These are phyloP conservation scores for Neotragus moschatus DNA, from an alignment of 2,113 vertebrate species.

Conservation along the genomic window DNA sequence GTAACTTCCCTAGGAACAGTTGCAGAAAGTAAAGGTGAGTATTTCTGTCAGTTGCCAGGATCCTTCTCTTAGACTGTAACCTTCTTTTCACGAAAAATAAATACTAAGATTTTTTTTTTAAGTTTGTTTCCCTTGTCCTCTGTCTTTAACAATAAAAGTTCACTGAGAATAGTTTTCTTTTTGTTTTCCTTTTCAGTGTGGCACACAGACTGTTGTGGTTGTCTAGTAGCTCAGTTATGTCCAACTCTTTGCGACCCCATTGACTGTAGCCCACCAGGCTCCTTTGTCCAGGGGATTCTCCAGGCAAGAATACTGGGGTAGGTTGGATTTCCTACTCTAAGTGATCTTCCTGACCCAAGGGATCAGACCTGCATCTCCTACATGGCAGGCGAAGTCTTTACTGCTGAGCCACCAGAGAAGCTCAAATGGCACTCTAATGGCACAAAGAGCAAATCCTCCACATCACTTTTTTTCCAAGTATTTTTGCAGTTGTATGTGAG, in stretches of 20 bases:
- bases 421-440: not conserved
- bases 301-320: not conserved
- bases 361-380: not conserved
- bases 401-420: not conserved
- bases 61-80: not conserved
- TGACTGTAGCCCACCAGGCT: not conserved
- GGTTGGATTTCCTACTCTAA: not conserved
- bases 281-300: not conserved
- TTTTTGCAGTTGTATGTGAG: not conserved
- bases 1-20: not conserved
- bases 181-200: not conserved
- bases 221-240: not conserved
- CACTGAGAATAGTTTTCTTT: not conserved
- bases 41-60: not conserved
- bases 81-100: constrained; percentile 21
- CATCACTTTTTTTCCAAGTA: not conserved
- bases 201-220: not conserved
- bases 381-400: not conserved
- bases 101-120: not conserved
- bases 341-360: not conserved
- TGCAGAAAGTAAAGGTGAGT: not conserved
- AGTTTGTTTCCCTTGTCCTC: not conserved
- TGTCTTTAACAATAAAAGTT: constrained; percentile 15
- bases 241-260: not conserved
- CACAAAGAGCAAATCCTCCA: not conserved